These are phyloP conservation scores for Myiagra hebetior DNA, from an alignment of 2,113 vertebrate species.

Conservation along the genomic window DNA sequence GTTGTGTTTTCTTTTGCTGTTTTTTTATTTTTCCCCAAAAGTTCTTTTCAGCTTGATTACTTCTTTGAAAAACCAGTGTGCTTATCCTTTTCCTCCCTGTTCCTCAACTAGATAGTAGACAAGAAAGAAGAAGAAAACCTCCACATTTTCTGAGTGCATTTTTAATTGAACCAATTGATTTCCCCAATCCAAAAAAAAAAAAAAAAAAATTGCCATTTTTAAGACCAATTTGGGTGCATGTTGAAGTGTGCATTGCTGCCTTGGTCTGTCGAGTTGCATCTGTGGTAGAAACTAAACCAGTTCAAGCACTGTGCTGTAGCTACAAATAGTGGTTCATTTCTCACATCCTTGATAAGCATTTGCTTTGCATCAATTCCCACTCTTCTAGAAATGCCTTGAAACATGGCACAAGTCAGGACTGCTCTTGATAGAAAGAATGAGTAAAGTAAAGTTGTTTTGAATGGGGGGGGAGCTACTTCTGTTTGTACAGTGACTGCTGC, in stretches of 20 bases:
- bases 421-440: not conserved
- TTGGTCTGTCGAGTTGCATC: not conserved
- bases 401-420: accelerated
- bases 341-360: not conserved
- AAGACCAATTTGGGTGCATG: not conserved
- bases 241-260: not conserved
- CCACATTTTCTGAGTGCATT: not conserved
- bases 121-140: not conserved
- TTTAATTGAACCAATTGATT: not conserved
- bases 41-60: not conserved
- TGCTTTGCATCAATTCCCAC: not conserved
- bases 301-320: not conserved
- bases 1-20: not conserved
- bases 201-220: not conserved
- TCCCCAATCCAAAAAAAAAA: not conserved
- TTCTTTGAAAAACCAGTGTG: not conserved
- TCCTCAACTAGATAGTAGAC: not conserved
- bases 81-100: not conserved
- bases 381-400: not conserved
- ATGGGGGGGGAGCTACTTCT: not conserved
- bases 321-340: not conserved
- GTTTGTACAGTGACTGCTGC: not conserved
- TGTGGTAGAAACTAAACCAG: not conserved
- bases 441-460: not conserved
- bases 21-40: accelerated